Evolutionary conservation across 1,140 invertebrate genomes (phyloP), one percentile per base, ranked within the genome.

Genomic region (Limonius californicus): DNA sequence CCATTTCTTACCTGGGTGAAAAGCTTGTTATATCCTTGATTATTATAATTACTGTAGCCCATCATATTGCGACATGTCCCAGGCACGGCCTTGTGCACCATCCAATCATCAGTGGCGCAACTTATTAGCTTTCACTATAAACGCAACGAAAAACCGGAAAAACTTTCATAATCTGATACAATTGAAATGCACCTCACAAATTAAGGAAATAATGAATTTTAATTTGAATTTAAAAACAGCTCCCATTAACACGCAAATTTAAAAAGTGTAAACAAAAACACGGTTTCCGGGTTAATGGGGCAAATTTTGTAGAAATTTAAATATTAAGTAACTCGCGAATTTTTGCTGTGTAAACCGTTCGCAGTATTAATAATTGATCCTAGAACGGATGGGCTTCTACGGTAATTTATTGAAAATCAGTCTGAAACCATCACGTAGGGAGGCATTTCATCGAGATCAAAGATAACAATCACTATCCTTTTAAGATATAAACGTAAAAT

Each of bases 21-120:
- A 72, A 92, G 84, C 82, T 92, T 93, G 82, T 92, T 92, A 83
- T 92, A 92, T 80, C 89, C 90, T 73, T 87, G 84, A 81, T 86
- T 87, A 76, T 86, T 84, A 78, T 87, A 89, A 76, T 81, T 83
- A 78, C 86, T 88, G 82, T 91, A 91, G 75, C 89, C 88, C 81
- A 90, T 89, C 84, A 86, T 86, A 68, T 72, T 77, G 72, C 69
- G 72, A 72, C 74, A 75, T 76, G 59, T 72, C 69, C 67, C 56
- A 59, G 55, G 59, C 30, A 43, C 16, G 12, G 21, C 53, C 62
- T 62, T 62, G 16, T 58, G 61, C 35, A 66, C 62, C 57, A 63
- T 57, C 42, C 42, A 57, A 30, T 47, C 61, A 54, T 53, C 57
- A 11, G 66, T 45, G 43, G 55, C 27, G 12, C 45, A 11, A 50